Percentiles rank a stretch among this genome's conserved stretches.
These are phyloP conservation scores for Penaeus monodon DNA, from an alignment of 2,888 invertebrate genomes.

Conservation along the genomic window DNA sequence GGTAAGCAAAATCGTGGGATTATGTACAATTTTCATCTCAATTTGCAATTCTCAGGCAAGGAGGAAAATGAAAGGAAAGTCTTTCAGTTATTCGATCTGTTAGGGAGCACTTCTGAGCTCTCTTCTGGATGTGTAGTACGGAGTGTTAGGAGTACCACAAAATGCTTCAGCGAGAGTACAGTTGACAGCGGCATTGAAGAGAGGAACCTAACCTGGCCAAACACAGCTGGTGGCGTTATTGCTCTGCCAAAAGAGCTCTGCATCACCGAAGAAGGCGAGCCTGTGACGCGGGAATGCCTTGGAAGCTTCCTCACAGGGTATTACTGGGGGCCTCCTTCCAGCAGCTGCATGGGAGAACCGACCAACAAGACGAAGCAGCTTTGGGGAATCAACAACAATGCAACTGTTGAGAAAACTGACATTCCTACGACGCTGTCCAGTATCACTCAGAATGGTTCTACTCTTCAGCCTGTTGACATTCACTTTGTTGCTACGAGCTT, in stretches of 20 bases:
- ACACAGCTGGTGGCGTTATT: constrained; percentile 63
- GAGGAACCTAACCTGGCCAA: constrained; percentile 33
- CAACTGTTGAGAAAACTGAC: neutral
- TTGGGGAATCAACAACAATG: constrained; percentile 26
- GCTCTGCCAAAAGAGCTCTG: constrained; percentile 75
- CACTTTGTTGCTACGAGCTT: constrained; percentile 74
- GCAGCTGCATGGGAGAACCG: constrained; percentile 45
- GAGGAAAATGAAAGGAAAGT: neutral
- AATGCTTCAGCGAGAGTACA: constrained; percentile 16
- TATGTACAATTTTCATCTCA: constrained; percentile 5
- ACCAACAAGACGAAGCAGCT: constrained; percentile 47
- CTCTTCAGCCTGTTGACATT: constrained; percentile 75
- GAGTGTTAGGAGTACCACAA: constrained; percentile 16
- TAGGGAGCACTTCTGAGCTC: neutral
- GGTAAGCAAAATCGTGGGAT: neutral
- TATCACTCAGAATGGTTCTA: constrained; percentile 70
- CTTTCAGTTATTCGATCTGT: neutral
- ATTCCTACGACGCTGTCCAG: constrained; percentile 66
- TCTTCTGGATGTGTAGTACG: neutral
- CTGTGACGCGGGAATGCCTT: constrained; percentile 74
- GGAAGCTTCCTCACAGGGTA: constrained; percentile 76
- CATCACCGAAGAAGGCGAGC: constrained; percentile 73
- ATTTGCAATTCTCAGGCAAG: neutral
- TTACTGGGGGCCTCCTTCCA: constrained; percentile 71
- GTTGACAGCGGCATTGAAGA: neutral